Evolutionary conservation across 2,888 invertebrate species (phyloP).

Genomic region (Drosophila tripunctata): DNA sequence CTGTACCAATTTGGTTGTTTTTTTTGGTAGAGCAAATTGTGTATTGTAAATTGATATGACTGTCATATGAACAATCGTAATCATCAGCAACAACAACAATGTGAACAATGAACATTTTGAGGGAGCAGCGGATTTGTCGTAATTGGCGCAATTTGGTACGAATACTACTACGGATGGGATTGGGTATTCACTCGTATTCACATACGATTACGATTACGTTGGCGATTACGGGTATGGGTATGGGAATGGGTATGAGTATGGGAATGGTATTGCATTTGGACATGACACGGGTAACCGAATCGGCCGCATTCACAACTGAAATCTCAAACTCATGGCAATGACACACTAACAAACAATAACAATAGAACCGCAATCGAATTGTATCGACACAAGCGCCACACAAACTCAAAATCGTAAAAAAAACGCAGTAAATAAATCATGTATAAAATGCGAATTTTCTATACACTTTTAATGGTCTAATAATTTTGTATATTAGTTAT

Average conservation of each 20-base stretch:
- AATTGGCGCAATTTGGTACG: constrained; percentile 65
- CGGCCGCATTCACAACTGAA: constrained; percentile 57
- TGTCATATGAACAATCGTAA: constrained; percentile 62
- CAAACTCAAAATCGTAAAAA: constrained; percentile 4
- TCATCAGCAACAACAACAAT: constrained; percentile 27
- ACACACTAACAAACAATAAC: constrained; percentile 65
- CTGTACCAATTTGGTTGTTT: no score
- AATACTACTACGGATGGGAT: constrained; percentile 37
- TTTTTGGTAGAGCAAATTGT: constrained; percentile 51
- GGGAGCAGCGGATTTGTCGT: constrained; percentile 62
- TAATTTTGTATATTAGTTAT: not conserved
- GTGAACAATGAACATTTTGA: constrained; percentile 37
- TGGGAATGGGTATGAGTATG: not conserved
- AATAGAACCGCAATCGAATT: constrained; percentile 66
- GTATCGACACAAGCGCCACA: constrained; percentile 54
- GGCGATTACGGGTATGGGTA: not conserved
- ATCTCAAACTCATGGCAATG: constrained; percentile 73
- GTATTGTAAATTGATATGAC: constrained; percentile 69
- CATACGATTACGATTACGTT: not conserved
- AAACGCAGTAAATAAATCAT: not conserved
- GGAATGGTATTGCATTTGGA: constrained; percentile 12
- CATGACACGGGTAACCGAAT: constrained; percentile 6
- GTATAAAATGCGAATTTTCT: constrained; percentile 16
- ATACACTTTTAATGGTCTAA: constrained; percentile 7
- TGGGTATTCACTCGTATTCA: constrained; percentile 9